phyloP scores from a whole-genome alignment of 2,888 invertebrate species.

The Stenotaenia linearis region DNA sequence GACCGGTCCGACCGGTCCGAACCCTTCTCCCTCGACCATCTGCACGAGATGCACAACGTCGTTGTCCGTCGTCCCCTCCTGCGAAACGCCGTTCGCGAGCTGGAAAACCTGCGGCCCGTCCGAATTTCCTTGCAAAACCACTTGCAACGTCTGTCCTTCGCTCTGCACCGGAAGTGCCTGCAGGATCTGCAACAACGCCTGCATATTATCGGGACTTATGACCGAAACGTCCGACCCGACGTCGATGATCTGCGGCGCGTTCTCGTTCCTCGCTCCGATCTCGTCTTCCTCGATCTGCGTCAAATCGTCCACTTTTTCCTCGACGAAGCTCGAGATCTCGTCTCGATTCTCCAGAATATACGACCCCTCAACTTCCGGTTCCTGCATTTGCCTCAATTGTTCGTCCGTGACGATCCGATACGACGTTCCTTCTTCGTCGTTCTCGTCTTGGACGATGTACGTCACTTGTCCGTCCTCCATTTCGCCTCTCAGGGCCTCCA shows the following conservation, averaged over 20 bases:
- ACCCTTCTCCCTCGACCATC: not conserved
- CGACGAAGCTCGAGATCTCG: not conserved
- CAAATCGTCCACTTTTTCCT: not conserved
- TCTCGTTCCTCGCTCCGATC: not conserved
- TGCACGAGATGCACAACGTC: slow-evolving; percentile 17
- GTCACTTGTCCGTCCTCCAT: not conserved
- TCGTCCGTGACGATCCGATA: not conserved
- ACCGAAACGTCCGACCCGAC: slow-evolving; percentile 27
- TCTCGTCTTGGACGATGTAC: not conserved
- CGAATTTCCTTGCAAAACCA: slow-evolving; percentile 32
- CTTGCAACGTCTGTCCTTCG: slow-evolving; percentile 35
- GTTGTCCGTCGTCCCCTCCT: not conserved
- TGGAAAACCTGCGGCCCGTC: slow-evolving; percentile 6
- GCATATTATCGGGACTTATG: slow-evolving; percentile 35
- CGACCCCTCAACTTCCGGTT: not conserved
- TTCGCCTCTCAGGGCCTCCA: not conserved
- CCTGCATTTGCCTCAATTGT: not conserved
- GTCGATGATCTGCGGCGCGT: slow-evolving; percentile 30
- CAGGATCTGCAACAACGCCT: slow-evolving; percentile 34
- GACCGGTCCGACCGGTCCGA: not conserved
- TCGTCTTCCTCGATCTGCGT: not conserved
- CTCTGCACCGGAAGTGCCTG: slow-evolving; percentile 34
- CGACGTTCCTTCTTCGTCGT: not conserved
- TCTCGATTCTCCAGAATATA: not conserved
- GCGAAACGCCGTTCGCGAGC: not conserved